A percentile compares a stretch with the other conserved stretches of the same genome.
Evolutionary conservation across 2,888 invertebrate genomes (phyloP).

Genomic region (Ophonus ardosiacus): DNA sequence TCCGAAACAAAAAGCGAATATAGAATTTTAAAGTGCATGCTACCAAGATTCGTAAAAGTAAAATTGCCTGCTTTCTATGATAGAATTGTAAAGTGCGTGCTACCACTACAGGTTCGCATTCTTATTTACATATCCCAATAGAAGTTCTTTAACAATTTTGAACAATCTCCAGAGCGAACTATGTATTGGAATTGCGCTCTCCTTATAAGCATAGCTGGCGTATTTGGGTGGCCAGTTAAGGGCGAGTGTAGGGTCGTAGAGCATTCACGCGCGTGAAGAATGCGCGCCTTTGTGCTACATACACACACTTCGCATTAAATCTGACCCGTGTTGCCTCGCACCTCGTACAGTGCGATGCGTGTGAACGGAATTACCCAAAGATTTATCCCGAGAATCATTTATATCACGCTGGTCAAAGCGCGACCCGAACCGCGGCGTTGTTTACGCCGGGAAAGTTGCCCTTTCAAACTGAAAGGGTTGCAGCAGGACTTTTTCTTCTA

Average conservation of each 20-base stretch:
- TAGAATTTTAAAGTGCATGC: too few species aligned
- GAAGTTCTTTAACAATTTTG: not conserved
- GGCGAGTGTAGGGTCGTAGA: not conserved
- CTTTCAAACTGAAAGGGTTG: not conserved
- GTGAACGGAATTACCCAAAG: constrained; percentile 60
- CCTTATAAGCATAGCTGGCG: constrained; percentile 1
- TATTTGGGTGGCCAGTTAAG: constrained; percentile 36
- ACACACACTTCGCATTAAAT: constrained; percentile 62
- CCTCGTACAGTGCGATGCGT: not conserved
- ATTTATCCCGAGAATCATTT: constrained; percentile 62
- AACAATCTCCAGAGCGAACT: not conserved
- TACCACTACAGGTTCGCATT: too few species aligned
- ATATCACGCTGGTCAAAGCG: constrained; percentile 59
- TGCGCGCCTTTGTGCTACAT: constrained; percentile 56
- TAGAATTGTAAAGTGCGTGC: too few species aligned
- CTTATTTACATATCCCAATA: too few species aligned
- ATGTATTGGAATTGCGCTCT: not conserved
- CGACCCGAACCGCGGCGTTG: not conserved
- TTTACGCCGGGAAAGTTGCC: constrained; percentile 15
- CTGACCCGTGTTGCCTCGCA: constrained; percentile 17
- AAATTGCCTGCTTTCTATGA: too few species aligned
- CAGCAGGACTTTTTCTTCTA: not conserved
- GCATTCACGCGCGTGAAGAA: constrained; percentile 56
- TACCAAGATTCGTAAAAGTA: too few species aligned
- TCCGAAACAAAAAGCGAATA: too few species aligned